Evolutionary conservation across 2,888 invertebrate species (phyloP), one percentile per base, ranked within the genome.

Genomic region (Diaphora mendica): DNA sequence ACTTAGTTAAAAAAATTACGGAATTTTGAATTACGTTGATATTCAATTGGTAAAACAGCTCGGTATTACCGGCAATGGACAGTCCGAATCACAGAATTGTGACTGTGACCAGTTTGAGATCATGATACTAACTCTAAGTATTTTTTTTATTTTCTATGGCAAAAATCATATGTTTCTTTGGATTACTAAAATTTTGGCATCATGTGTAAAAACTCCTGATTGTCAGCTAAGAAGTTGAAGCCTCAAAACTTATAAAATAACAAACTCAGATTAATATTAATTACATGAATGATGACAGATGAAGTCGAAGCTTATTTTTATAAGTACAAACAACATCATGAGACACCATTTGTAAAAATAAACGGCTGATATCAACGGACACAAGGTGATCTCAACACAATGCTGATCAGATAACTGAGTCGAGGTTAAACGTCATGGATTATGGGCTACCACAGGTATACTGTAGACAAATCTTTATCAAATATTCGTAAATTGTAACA

Each of bases 331-430:
- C 30, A 7, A 51, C 51, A 17, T 71, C 35, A 64, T 44, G 62
- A 66, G 44, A 62, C 39, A 26, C 35, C 39, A 59, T 69, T 72
- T 66, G 51, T 67, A 65, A 66, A 67, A 48, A 66, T 55, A 66
- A 65, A 67, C 78, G 71, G 9, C 73, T 66, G 62, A 35, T 73
- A 75, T 77, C 73, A 68, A 51, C 42, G 62, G 55, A 51, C 64
- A 74, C 82, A 85, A 83, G 85, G 83, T 80, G 80, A 80, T 81
- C 75, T 33, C 48, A n/a, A 68, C 35, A 87, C 86, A 87, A 87
- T 87, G 79, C 76, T 78, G 85, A 72, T 70, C 71, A 66, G 87
- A 87, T 87, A 83, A 68, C 76, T 30, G 71, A 72, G 55, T 42
- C 85, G 84, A 85, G 85, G 86, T 79, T 81, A 76, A 65, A n/a